Evolutionary conservation across 1,140 invertebrate species (phyloP), one percentile per base, ranked within the genome.

Genomic region (Magallana gigas): DNA sequence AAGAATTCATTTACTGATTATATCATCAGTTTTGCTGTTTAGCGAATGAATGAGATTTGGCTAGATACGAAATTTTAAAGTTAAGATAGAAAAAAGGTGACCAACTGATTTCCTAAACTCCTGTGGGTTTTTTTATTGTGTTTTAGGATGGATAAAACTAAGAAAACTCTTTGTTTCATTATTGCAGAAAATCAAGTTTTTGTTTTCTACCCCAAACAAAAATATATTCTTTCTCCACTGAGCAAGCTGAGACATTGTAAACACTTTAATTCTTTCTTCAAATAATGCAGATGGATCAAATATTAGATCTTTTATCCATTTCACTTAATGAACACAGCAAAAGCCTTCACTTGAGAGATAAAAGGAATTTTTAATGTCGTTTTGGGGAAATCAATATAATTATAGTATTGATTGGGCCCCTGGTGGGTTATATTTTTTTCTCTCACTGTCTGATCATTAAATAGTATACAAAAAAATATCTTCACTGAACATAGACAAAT

Each of bases 1-100:
- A 76, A 76, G 68, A 76, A 76, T 76, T 76, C 68, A 76, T 76
- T 76, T 29, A 76, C 8, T 76, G 68, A 76, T 76, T 76, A 76
- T 76, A 76, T 76, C 68, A 76, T 29, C 23, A 76, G 11, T 29
- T 64, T 76, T 76, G 23, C 23, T 76, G 7, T 76, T 76, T 3
- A 29, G 68, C 36, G 11, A 29, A 76, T 29, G 60, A 64, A 64
- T n/a, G 68, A 76, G 18, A 29, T 76, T 76, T 76, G 7, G 68
- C 12, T 76, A 23, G 68, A 76, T 29, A 76, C 68, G 68, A 48
- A 48, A 48, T 48, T 48, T 48, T 48, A 48, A 48, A 48, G 36
- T 48, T 48, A 48, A 48, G 36, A 48, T 48, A 48, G 2, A 48
- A 2, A 48, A 48, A 48, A 48, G 36, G 36, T 48, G 36, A 48